Base-by-base conservation (phyloP, 2,888 invertebrate species). In the Macrophya annulata region DNA sequence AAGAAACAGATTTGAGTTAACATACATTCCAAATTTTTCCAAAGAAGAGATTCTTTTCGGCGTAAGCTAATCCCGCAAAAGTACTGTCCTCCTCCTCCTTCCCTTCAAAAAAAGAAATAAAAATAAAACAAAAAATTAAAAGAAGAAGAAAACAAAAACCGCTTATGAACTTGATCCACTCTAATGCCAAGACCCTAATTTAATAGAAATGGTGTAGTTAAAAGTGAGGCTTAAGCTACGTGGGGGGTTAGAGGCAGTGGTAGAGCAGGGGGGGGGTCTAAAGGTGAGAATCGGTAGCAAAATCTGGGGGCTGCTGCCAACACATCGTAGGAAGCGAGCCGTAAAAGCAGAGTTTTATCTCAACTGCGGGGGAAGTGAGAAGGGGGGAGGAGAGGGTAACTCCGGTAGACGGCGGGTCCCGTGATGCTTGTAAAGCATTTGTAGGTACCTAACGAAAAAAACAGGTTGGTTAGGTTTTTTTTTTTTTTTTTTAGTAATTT, bases 321-420 rank as follows among this genome's bases (percentile, higher is more conserved):
- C 77, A 51, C 55, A 31, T 77, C 77, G 77, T 77, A 77, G 37
- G 17, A 31, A 25, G 37, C 77, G 77, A 51, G 48, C 77, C 48
- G 77, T 77, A 77, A 77, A 77, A 77, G 51, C 77, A 77, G 48
- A 77, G 77, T 77, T 77, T 77, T 77, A 77, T 77, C 77, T 77
- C 77, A 3, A 77, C 51, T 43, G 45, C 21, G 0, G 40, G 40
- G 71, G 37, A 5, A n/a, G n/a, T n/a, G n/a, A n/a, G n/a, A n/a
- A n/a, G n/a, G n/a, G n/a, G 72, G 45, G 43, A 12, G 68, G 9
- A 9, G 48, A 48, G 48, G 48, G 4, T 15, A 15, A 25, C 17
- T 37, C 37, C 12, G 68, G 37, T 68, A 68, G 68, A 68, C 68
- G 17, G 43, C 25, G 74, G 74, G 74, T 74, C 74, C 74, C 74